These are phyloP conservation scores for Microtus ochrogaster DNA, from an alignment of 2,113 vertebrate species.

Conservation along the genomic window DNA sequence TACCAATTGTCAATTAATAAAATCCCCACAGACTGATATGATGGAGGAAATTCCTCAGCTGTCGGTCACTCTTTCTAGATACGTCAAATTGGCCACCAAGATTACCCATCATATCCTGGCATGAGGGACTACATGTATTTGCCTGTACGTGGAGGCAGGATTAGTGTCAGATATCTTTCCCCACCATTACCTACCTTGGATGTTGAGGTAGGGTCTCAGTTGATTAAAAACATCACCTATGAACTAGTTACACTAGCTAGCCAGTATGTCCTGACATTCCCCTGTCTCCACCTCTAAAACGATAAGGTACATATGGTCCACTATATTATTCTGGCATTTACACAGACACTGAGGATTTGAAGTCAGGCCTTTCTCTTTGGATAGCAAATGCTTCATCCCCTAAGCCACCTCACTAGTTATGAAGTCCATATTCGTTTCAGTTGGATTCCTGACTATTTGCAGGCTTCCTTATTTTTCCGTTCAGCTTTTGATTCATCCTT, in stretches of 20 bases:
- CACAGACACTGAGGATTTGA: not conserved
- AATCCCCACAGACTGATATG: not conserved
- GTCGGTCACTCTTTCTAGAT: not conserved
- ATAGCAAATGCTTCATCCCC: not conserved
- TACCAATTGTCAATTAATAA: not conserved
- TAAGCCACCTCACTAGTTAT: too few species aligned
- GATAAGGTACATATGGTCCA: not conserved
- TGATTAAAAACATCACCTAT: not conserved
- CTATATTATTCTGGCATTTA: too few species aligned
- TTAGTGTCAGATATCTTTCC: not conserved
- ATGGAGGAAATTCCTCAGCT: not conserved
- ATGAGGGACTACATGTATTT: not conserved
- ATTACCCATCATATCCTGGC: not conserved
- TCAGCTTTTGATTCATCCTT: not conserved
- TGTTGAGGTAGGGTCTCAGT: not conserved
- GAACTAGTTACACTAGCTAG: too few species aligned
- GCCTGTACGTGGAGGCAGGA: not conserved
- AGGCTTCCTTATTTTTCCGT: not conserved
- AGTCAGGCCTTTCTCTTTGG: not conserved
- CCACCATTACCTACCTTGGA: not conserved
- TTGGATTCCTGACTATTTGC: not conserved
- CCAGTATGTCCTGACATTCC: rapidly evolving
- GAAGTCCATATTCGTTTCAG: not conserved
- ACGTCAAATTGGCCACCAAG: not conserved
- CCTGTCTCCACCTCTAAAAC: too few species aligned